Conservation (phyloP, 2,888 invertebrate genomes). For the Alcis repandata region DNA sequence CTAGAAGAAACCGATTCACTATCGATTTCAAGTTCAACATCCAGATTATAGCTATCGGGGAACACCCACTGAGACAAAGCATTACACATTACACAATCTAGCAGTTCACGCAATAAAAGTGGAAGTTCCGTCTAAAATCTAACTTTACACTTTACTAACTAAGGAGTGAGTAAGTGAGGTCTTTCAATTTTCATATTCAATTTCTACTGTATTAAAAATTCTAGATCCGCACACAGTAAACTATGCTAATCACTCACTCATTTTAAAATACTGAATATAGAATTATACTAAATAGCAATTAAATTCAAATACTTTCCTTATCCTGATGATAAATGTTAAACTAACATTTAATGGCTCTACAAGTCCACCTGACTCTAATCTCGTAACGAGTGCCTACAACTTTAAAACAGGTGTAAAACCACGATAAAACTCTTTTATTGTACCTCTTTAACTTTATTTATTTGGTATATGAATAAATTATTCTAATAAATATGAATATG, state of each 20-base stretch:
- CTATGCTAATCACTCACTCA: conserved; percentile 9
- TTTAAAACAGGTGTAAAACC: conserved; percentile 50
- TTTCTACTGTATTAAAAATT: too few relatives aligned
- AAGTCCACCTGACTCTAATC: conserved; percentile 39
- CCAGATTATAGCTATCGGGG: too few relatives aligned
- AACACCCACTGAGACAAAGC: too few relatives aligned
- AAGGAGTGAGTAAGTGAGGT: too few relatives aligned
- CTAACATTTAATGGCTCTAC: conserved; percentile 34
- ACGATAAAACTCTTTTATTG: conserved; percentile 48
- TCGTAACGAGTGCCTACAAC: conserved; percentile 41
- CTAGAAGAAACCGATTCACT: too few relatives aligned
- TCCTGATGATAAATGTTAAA: conserved; percentile 33
- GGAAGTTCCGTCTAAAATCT: too few relatives aligned
- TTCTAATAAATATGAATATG: conserved; percentile 45
- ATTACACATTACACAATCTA: too few relatives aligned
- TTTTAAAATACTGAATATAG: conserved; percentile 19
- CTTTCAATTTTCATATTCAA: too few relatives aligned
- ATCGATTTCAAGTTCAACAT: too few relatives aligned
- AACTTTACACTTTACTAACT: too few relatives aligned
- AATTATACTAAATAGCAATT: conserved; percentile 23
- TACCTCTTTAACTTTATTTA: conserved; percentile 46
- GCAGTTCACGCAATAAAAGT: too few relatives aligned
- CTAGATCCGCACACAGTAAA: too few relatives aligned
- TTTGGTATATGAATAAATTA: conserved; percentile 48
- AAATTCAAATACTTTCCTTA: conserved; percentile 34